Conservation (phyloP, 92 coral and sea anemone species). For the Diadumene lineata region DNA sequence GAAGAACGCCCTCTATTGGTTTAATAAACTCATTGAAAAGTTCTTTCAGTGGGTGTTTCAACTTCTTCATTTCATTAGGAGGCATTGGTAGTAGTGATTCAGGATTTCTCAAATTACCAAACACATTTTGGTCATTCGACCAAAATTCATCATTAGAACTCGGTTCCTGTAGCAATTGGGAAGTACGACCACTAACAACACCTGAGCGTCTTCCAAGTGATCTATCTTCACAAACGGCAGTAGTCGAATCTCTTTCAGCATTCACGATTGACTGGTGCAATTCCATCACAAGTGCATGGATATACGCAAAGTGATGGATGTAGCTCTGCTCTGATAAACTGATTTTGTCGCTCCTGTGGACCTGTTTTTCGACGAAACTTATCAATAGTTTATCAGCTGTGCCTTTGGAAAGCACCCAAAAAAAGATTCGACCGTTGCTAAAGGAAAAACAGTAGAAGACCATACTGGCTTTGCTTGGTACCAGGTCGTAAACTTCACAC, state of each 20-base stretch:
- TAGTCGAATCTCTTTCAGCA: neutral
- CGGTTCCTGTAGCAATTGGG: neutral
- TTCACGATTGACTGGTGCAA: neutral
- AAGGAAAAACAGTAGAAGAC: neutral
- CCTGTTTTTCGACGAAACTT: neutral
- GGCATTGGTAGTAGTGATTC: neutral
- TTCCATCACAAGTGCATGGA: neutral
- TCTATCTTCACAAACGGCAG: neutral
- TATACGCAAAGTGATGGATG: neutral
- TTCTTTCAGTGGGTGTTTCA: constrained; percentile 9
- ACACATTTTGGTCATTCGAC: neutral
- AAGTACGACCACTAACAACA: neutral
- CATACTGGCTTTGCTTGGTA: neutral
- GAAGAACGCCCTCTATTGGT: constrained; percentile 1
- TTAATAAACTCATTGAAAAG: neutral
- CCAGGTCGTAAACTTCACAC: neutral
- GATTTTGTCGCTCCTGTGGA: neutral
- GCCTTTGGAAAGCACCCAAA: neutral
- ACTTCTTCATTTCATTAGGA: neutral
- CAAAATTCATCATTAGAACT: neutral
- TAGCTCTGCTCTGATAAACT: neutral
- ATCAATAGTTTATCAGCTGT: neutral
- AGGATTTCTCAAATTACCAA: neutral
- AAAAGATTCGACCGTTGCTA: neutral
- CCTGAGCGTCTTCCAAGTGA: neutral